These are phyloP conservation scores for Pseudococcus viburni DNA, from an alignment of 2,888 invertebrate genomes.

Conservation along the genomic window DNA sequence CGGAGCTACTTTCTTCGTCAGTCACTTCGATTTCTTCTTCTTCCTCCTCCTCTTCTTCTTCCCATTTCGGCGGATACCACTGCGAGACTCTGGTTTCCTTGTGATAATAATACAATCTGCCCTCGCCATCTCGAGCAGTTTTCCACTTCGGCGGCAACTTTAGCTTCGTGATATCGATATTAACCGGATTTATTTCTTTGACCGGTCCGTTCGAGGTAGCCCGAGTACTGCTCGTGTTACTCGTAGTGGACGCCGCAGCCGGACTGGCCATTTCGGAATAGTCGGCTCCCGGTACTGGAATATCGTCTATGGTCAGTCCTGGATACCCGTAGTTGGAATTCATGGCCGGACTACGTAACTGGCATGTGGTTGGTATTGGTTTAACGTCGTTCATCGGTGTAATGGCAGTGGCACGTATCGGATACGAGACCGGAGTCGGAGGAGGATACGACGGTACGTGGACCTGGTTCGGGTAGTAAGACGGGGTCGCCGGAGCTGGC, in stretches of 20 bases:
- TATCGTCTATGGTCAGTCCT: background rate
- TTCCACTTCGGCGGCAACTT: constrained; percentile 89
- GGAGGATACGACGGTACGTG: constrained; percentile 64
- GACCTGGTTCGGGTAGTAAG: constrained; percentile 63
- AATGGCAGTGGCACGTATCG: constrained; percentile 64
- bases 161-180: constrained; percentile 8
- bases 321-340: constrained; percentile 70
- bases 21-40: constrained; percentile 64
- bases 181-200: constrained; percentile 33
- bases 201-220: background rate
- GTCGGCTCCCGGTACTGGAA: constrained; percentile 16
- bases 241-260: background rate
- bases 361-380: constrained; percentile 1
- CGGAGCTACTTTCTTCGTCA: constrained; percentile 65
- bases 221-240: background rate
- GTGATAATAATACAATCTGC: constrained; percentile 94
- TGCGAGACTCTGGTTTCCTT: constrained; percentile 82
- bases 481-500: constrained; percentile 68
- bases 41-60: constrained; percentile 68
- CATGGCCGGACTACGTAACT: constrained; percentile 69
- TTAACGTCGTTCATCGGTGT: constrained; percentile 37
- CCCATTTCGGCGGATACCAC: constrained; percentile 78
- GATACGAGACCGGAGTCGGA: constrained; percentile 71
- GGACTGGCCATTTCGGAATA: background rate
- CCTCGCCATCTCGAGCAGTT: constrained; percentile 84